A percentile compares a stretch with the other conserved stretches of the same genome.
Evolutionary conservation across 1,140 invertebrate species (phyloP).

Genomic region (Lamellibrachia luymesi): DNA sequence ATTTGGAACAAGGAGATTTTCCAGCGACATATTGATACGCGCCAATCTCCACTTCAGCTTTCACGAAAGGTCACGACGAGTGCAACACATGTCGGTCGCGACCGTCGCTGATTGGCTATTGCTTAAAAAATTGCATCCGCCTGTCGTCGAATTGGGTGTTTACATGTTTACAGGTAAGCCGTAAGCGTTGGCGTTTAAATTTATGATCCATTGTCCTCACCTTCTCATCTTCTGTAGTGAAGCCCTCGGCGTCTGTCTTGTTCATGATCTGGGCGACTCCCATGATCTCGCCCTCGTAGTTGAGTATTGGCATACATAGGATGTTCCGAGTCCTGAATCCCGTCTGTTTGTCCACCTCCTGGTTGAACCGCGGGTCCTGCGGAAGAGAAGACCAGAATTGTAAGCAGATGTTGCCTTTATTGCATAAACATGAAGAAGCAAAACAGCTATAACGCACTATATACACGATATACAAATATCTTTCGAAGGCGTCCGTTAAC

Average conservation of each 20-base stretch:
- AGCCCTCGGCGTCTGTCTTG: slow-evolving; percentile 78
- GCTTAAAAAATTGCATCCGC: too few species aligned
- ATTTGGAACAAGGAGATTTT: neutral
- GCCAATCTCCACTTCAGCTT: too few species aligned
- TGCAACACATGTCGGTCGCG: too few species aligned
- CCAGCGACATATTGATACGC: too few species aligned
- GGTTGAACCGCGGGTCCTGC: slow-evolving; percentile 87
- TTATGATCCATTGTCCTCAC: slow-evolving; percentile 44
- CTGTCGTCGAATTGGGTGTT: too few species aligned
- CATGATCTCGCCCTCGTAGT: slow-evolving; percentile 90
- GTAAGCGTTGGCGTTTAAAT: neutral
- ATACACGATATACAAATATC: too few species aligned
- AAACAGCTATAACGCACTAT: too few species aligned
- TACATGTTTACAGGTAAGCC: too few species aligned
- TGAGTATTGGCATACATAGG: slow-evolving; percentile 89
- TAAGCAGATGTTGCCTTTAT: neutral
- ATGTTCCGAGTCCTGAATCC: slow-evolving; percentile 86
- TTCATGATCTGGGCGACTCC: slow-evolving; percentile 95
- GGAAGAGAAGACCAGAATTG: slow-evolving; percentile 36
- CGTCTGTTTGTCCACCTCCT: slow-evolving; percentile 81
- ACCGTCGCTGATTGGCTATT: too few species aligned
- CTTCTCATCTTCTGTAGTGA: slow-evolving; percentile 81
- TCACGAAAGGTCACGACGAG: too few species aligned
- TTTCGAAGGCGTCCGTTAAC: too few species aligned
- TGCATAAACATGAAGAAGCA: neutral